phyloP scores from a whole-genome alignment of 2,113 vertebrate species.

The Limnothrissa miodon region DNA sequence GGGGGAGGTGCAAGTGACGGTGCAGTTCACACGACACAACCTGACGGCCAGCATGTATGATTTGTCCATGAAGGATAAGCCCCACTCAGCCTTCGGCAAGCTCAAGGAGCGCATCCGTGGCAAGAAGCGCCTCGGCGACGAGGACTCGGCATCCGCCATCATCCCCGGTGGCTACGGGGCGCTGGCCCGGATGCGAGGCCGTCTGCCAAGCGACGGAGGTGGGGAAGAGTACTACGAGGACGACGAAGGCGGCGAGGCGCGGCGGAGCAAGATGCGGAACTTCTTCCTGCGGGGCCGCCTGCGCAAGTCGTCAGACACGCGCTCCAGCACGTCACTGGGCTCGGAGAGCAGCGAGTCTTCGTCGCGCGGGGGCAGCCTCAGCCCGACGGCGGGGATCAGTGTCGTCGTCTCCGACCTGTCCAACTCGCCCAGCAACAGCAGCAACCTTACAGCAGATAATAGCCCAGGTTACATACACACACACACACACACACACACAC shows the following conservation, averaged over 20 bases:
- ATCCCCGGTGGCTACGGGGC: conserved; percentile 70
- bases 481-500: background rate
- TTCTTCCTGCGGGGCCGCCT: conserved; percentile 87
- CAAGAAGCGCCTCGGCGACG: conserved; percentile 78
- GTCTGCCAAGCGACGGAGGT: conserved; percentile 73
- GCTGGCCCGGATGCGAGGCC: conserved; percentile 49
- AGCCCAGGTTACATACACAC: conserved; percentile 73
- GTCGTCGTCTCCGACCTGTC: conserved; percentile 69
- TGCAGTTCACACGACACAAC: conserved; percentile 89
- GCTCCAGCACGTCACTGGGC: conserved; percentile 89
- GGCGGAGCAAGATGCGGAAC: conserved; percentile 80
- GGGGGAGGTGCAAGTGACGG: conserved; percentile 86
- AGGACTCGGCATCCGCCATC: conserved; percentile 81
- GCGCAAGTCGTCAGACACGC: conserved; percentile 86
- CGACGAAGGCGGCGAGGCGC: conserved; percentile 75
- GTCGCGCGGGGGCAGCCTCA: conserved; percentile 80
- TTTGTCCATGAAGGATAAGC: conserved; percentile 90
- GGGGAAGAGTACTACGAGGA: conserved; percentile 83
- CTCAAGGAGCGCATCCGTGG: conserved; percentile 90
- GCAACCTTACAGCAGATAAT: conserved; percentile 85
- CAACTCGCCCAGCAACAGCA: conserved; percentile 79
- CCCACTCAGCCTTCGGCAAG: conserved; percentile 83
- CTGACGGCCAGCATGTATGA: conserved; percentile 98
- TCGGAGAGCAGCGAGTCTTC: conserved; percentile 94
- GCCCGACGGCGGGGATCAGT: conserved; percentile 76